Percentiles rank a stretch among this genome's conserved stretches.
Evolutionary conservation across 2,888 invertebrate genomes (phyloP).

Genomic region (Caenorhabditis parvicauda): DNA sequence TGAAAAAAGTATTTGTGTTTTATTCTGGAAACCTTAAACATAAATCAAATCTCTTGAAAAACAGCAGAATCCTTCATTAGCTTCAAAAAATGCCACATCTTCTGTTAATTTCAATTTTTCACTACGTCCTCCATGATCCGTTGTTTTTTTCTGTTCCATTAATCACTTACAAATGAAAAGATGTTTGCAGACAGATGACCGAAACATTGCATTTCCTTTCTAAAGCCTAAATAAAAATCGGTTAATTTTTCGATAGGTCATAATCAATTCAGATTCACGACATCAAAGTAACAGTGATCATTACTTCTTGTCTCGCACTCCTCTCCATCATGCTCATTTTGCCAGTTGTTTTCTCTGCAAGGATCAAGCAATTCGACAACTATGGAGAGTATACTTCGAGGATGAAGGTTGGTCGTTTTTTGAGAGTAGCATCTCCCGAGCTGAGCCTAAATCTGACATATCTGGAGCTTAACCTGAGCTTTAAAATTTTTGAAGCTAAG

Average conservation of each 20-base stretch:
- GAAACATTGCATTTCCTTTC: too few relatives aligned
- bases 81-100: not conserved
- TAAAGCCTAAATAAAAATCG: too few relatives aligned
- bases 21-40: not conserved
- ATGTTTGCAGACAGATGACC: too few relatives aligned
- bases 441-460: too few relatives aligned
- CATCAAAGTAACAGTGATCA: slow-evolving; percentile 39
- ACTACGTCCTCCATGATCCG: too few relatives aligned
- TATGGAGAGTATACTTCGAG: slow-evolving; percentile 11
- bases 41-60: not conserved
- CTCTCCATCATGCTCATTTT: slow-evolving; percentile 42
- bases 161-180: too few relatives aligned
- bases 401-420: too few relatives aligned
- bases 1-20: not conserved
- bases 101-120: too few relatives aligned
- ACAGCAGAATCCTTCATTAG: not conserved
- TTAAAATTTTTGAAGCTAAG: too few relatives aligned
- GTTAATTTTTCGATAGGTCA: not conserved
- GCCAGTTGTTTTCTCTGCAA: slow-evolving; percentile 38
- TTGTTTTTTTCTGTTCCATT: too few relatives aligned
- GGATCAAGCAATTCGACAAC: slow-evolving; percentile 18
- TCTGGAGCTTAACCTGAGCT: too few relatives aligned
- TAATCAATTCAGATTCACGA: slow-evolving; percentile 46
- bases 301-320: slow-evolving; percentile 33
- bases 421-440: too few relatives aligned